A percentile compares a stretch with the other conserved stretches of the same genome.
Evolutionary conservation across 1,140 invertebrate genomes (phyloP).

Genomic region (Chironomus striatipennis): DNA sequence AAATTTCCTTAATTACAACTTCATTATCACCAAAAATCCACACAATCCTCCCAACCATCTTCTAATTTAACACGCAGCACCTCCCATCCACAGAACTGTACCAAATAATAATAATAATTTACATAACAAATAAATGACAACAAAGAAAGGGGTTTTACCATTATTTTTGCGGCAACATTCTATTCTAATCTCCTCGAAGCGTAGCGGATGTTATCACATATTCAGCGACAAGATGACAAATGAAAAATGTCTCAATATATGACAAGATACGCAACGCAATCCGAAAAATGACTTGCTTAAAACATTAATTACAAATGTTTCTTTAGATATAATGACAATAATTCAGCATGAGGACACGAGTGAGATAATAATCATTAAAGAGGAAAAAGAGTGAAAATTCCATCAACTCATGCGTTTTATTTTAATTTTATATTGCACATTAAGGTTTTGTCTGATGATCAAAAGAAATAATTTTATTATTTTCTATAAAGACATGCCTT

Average conservation of each 20-base stretch:
- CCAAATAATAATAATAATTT: too few species aligned
- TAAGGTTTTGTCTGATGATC: not conserved
- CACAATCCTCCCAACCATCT: too few species aligned
- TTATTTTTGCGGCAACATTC: not conserved
- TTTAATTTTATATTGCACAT: not conserved
- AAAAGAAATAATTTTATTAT: not conserved
- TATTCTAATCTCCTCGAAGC: not conserved
- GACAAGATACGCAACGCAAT: not conserved
- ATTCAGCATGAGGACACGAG: not conserved
- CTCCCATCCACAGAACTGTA: too few species aligned
- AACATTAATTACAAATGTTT: not conserved
- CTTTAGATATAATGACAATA: not conserved
- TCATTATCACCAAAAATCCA: not conserved
- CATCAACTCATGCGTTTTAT: not conserved
- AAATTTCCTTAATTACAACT: not conserved
- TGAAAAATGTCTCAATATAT: not conserved
- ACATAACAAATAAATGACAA: too few species aligned
- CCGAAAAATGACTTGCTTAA: not conserved
- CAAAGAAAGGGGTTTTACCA: not conserved
- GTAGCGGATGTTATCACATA: not conserved
- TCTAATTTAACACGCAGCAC: too few species aligned
- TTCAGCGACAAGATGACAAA: constrained; percentile 5
- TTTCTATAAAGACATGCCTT: too few species aligned
- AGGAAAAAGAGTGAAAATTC: not conserved
- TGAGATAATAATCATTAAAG: constrained; percentile 4